Conservation (phyloP, 1,140 invertebrate species). For the Phenacoccus solenopsis region DNA sequence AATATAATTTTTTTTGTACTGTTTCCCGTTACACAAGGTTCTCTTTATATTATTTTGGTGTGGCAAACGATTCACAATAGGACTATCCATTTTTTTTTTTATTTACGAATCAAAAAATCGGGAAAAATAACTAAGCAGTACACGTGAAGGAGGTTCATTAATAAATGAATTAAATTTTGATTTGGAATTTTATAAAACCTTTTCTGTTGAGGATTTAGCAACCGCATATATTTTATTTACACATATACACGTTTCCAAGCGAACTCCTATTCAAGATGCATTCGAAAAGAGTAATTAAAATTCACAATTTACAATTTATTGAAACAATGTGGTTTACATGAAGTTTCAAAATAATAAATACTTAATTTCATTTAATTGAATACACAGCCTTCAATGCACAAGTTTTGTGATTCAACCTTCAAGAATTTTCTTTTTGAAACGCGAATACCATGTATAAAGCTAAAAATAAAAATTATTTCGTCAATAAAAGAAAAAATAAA, state of each 20-base stretch:
- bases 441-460: constrained; percentile 73
- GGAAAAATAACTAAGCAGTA: not conserved
- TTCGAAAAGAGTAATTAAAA: too few relatives aligned
- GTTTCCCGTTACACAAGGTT: constrained; percentile 1
- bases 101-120: not conserved
- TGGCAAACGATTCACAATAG: not conserved
- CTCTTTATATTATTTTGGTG: not conserved
- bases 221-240: too few relatives aligned
- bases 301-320: too few relatives aligned
- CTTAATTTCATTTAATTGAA: not conserved
- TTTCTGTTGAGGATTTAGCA: not conserved
- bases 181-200: not conserved
- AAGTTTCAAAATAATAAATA: not conserved
- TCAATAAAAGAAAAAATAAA: constrained; percentile 20
- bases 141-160: not conserved
- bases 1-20: constrained; percentile 8
- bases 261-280: too few relatives aligned
- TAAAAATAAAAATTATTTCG: constrained; percentile 39
- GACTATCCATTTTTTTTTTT: not conserved
- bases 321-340: too few relatives aligned
- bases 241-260: too few relatives aligned
- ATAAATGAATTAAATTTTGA: not conserved
- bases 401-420: not conserved
- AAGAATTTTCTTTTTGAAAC: constrained; percentile 50
- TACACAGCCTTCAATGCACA: not conserved